Evolutionary conservation across 2,888 invertebrate species (phyloP), one percentile per base, ranked within the genome.

Genomic region (Prenolepis imparis): DNA sequence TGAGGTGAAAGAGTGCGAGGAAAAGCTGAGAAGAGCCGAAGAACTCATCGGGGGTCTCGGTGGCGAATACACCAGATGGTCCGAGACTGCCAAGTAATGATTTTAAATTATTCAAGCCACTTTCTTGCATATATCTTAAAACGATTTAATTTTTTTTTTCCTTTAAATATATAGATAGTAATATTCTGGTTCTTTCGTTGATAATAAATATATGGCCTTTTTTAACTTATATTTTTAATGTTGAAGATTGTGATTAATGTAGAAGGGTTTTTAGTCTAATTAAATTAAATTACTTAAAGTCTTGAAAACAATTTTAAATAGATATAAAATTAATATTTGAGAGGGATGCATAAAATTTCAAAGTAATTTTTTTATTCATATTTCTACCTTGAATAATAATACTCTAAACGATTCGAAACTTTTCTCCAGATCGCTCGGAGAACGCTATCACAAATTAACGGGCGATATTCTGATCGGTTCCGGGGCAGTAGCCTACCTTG

Each of bases 41-140:
- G 98, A 99, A 95, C 96, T 99, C 83, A 98, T 99, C 86, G 97
- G 97, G 0, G 98, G 99, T 0, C 95, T 99, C 36, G 98, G 99
- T 0, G 99, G 98, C 0, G 99, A 99, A 94, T 98, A 98, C 91
- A 96, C 96, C 9, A 96, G 99, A 84, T 99, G 99, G 99, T 97
- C 97, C 1, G 96, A 96, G 48, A 97, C 97, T 0, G 98, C 98
- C 0, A 96, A 96, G 91, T 80, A 78, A 78, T 11, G 9, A 63
- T n/a, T 67, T 67, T 28, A 32, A 41, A 5, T 21, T 66, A 41
- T 67, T 24, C 0, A 2, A 28, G 2, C 11, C 11, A 44, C 4
- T 12, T 21, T 52, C n/a, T 55, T 8, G n/a, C 48, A 52, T n/a
- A 52, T 52, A 52, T 52, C 2, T 52, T 52, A 52, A 52, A 52